Evolutionary conservation across 1,140 invertebrate genomes (phyloP).

Genomic region (Drosophila hydei): DNA sequence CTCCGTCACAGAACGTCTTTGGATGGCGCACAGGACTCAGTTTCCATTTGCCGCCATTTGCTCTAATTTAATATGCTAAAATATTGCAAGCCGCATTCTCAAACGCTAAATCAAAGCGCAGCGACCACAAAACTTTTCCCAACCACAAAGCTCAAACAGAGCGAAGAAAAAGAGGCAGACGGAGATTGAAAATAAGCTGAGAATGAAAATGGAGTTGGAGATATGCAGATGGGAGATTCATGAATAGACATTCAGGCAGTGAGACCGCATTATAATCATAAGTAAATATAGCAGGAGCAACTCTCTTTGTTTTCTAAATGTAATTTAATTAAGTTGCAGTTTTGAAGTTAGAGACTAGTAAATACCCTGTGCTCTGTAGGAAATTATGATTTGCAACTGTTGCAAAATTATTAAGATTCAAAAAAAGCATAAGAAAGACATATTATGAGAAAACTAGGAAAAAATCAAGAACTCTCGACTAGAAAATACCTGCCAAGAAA

Average conservation of each 20-base stretch:
- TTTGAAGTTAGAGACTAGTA: neutral
- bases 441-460: too few relatives aligned
- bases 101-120: conserved; percentile 68
- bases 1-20: conserved; percentile 12
- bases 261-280: conserved; percentile 58
- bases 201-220: conserved; percentile 5
- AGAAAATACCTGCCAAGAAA: too few relatives aligned
- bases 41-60: conserved; percentile 56
- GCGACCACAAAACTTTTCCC: conserved; percentile 67
- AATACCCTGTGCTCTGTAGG: neutral
- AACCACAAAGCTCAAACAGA: conserved; percentile 45
- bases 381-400: neutral
- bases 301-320: conserved; percentile 22
- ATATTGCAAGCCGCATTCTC: conserved; percentile 64
- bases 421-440: too few relatives aligned
- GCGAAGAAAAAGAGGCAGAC: neutral
- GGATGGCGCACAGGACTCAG: conserved; percentile 6
- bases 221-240: neutral
- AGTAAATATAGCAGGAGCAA: conserved; percentile 42
- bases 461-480: too few relatives aligned
- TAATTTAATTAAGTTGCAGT: conserved; percentile 15
- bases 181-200: conserved; percentile 1
- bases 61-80: conserved; percentile 82
- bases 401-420: too few relatives aligned
- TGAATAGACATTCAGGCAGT: conserved; percentile 1